Percentiles rank a stretch among this genome's conserved stretches.
These are phyloP conservation scores for Ahaetulla prasina DNA, from an alignment of 2,113 vertebrate genomes.

Conservation along the genomic window DNA sequence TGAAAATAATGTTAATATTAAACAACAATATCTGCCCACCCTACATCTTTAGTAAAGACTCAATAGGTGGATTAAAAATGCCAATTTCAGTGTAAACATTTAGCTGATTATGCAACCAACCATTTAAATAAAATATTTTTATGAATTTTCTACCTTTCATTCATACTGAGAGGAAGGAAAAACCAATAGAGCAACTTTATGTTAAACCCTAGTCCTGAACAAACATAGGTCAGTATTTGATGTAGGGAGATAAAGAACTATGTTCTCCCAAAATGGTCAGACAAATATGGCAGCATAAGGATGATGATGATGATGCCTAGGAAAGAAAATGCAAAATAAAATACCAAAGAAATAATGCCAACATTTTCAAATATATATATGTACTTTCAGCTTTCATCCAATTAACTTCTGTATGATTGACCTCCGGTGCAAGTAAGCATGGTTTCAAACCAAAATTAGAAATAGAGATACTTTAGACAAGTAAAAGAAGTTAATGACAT, in stretches of 20 bases:
- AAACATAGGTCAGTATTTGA: background rate
- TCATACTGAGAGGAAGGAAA: background rate
- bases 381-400: background rate
- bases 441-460: background rate
- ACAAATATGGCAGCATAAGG: background rate
- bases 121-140: background rate
- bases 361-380: background rate
- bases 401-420: background rate
- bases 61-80: no score
- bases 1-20: background rate
- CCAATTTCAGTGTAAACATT: no score
- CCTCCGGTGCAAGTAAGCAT: background rate
- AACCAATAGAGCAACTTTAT: background rate
- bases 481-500: no score
- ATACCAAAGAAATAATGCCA: background rate
- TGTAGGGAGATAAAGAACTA: background rate
- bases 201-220: background rate
- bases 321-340: background rate
- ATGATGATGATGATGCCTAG: background rate
- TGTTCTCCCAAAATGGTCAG: background rate
- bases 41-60: no score
- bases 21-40: no score
- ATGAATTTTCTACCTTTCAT: background rate
- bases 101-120: no score
- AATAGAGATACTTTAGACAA: background rate